Evolutionary conservation across 1,140 invertebrate species (phyloP).

Genomic region (Matsumurasca onukii): DNA sequence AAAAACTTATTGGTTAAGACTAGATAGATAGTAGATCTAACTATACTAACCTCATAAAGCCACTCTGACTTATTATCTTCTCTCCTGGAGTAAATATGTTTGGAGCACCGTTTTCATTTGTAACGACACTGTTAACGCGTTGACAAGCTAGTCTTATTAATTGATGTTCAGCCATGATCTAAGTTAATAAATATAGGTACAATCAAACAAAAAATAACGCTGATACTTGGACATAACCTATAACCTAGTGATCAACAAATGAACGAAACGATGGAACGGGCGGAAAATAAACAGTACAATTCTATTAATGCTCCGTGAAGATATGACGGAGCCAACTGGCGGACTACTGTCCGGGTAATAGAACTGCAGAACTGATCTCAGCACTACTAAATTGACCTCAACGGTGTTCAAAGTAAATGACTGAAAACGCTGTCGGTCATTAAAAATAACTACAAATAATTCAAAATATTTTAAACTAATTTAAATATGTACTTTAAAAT

Average conservation of each 20-base stretch:
- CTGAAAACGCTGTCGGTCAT: background rate
- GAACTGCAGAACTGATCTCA: no score
- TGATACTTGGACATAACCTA: no score
- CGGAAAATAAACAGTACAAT: no score
- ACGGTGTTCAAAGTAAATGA: background rate
- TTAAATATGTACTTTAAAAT: no score
- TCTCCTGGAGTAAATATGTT: constrained; percentile 84
- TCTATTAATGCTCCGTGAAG: no score
- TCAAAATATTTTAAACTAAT: no score
- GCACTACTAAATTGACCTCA: background rate
- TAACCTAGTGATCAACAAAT: no score
- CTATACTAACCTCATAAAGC: constrained; percentile 75
- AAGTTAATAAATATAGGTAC: background rate
- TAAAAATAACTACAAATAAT: background rate
- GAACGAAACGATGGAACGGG: no score
- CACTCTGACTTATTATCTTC: constrained; percentile 75
- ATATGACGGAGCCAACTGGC: no score
- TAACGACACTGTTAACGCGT: constrained; percentile 25
- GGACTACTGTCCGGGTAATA: no score
- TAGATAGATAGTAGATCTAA: background rate
- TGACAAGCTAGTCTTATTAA: constrained; percentile 28
- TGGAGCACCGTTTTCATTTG: constrained; percentile 53
- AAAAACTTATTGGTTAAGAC: background rate
- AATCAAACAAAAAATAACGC: background rate
- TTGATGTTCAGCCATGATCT: constrained; percentile 46